These are phyloP conservation scores for Platycheirus albimanus DNA, from an alignment of 2,888 invertebrate genomes.

Conservation along the genomic window DNA sequence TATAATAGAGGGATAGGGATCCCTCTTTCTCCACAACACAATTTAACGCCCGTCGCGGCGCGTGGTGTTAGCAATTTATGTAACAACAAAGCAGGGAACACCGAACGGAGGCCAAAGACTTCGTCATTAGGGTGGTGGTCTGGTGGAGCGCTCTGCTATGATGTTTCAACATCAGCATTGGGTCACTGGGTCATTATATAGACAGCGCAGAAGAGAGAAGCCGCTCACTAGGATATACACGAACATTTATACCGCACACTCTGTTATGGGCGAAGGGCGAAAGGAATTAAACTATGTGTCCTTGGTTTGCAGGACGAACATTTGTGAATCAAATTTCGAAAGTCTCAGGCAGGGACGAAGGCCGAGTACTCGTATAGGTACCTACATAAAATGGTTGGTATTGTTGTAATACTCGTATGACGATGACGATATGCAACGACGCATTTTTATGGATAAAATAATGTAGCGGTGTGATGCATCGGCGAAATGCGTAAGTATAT, in stretches of 20 bases:
- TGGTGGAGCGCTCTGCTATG: no score
- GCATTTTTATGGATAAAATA: constrained; percentile 28
- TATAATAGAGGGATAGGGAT: no score
- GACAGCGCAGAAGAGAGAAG: constrained; percentile 29
- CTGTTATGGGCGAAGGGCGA: background rate
- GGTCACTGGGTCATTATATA: constrained; percentile 64
- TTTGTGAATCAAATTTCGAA: constrained; percentile 36
- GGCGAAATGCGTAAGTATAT: background rate
- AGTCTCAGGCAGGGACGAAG: constrained; percentile 14
- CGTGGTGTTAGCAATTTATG: constrained; percentile 26
- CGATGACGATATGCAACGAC: no score
- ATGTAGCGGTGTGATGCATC: background rate
- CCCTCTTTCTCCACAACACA: background rate
- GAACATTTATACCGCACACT: background rate
- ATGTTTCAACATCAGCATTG: constrained; percentile 32
- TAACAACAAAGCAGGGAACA: constrained; percentile 19
- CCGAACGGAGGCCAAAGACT: constrained; percentile 59
- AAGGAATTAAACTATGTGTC: constrained; percentile 23
- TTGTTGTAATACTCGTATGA: no score
- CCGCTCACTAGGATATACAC: constrained; percentile 6
- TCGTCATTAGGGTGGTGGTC: constrained; percentile 52
- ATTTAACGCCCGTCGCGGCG: constrained; percentile 18
- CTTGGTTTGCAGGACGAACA: constrained; percentile 44
- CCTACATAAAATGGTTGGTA: no score
- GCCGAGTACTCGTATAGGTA: background rate